These are phyloP conservation scores for Ceyx cyanopectus DNA, from an alignment of 2,113 vertebrate genomes.

Conservation along the genomic window DNA sequence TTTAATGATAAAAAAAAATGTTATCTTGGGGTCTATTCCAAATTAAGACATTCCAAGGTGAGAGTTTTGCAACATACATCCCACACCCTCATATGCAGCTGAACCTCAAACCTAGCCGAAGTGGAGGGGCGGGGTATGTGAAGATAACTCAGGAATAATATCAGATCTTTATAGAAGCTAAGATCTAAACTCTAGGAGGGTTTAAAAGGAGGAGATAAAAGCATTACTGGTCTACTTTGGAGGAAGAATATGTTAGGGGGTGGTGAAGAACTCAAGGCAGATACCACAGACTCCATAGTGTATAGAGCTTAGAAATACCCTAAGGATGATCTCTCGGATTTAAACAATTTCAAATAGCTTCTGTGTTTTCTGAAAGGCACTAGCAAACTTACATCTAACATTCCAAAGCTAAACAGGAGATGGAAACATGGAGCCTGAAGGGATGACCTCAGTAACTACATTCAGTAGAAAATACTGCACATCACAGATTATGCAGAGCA, in stretches of 20 bases:
- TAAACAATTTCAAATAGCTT: not conserved
- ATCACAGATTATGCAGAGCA: not conserved
- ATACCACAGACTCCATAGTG: fast-evolving
- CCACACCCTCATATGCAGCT: not conserved
- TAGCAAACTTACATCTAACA: not conserved
- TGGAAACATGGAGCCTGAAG: not conserved
- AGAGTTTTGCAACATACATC: not conserved
- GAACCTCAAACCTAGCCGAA: not conserved
- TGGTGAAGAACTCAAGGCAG: not conserved
- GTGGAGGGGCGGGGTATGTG: fast-evolving
- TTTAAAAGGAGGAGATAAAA: not conserved
- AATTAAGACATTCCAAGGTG: not conserved
- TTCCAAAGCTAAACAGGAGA: not conserved
- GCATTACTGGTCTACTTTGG: not conserved
- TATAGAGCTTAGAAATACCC: not conserved
- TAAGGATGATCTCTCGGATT: not conserved
- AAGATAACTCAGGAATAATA: not conserved
- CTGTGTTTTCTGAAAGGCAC: not conserved
- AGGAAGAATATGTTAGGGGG: not conserved
- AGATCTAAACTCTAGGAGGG: not conserved
- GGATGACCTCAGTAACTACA: not conserved
- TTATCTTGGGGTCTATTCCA: not conserved
- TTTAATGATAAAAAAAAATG: not conserved
- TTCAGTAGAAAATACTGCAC: not conserved
- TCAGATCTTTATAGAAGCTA: not conserved